phyloP scores from a whole-genome alignment of 2,113 vertebrate species.

The Cacatua alba region DNA sequence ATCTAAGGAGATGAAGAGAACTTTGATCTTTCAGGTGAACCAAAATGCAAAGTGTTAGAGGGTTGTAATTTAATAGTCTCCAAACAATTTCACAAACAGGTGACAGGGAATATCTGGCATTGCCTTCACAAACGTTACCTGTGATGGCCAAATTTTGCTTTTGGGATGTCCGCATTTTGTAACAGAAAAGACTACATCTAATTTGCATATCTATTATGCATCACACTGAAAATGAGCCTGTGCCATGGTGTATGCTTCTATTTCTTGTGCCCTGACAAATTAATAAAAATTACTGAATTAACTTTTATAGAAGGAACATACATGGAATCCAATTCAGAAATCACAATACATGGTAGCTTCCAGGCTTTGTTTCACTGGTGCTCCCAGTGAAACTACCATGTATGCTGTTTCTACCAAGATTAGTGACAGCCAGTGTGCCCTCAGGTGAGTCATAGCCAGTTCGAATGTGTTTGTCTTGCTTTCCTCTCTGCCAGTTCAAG shows the following conservation, averaged over 20 bases:
- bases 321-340: background rate
- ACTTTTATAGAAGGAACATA: background rate
- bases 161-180: background rate
- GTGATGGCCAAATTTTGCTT: background rate
- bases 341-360: background rate
- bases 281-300: background rate
- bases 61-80: background rate
- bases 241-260: background rate
- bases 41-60: background rate
- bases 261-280: background rate
- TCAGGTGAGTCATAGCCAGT: background rate
- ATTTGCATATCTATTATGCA: background rate
- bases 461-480: background rate
- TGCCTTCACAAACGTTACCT: background rate
- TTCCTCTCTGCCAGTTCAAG: background rate
- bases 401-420: background rate
- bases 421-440: background rate
- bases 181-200: background rate
- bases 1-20: background rate
- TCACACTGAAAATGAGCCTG: background rate
- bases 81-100: background rate
- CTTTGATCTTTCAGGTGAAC: conserved; percentile 16
- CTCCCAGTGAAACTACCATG: background rate
- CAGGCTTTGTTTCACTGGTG: background rate
- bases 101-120: background rate